Evolutionary conservation across 2,113 vertebrate genomes (phyloP).

Genomic region (Tonatia bakeri): DNA sequence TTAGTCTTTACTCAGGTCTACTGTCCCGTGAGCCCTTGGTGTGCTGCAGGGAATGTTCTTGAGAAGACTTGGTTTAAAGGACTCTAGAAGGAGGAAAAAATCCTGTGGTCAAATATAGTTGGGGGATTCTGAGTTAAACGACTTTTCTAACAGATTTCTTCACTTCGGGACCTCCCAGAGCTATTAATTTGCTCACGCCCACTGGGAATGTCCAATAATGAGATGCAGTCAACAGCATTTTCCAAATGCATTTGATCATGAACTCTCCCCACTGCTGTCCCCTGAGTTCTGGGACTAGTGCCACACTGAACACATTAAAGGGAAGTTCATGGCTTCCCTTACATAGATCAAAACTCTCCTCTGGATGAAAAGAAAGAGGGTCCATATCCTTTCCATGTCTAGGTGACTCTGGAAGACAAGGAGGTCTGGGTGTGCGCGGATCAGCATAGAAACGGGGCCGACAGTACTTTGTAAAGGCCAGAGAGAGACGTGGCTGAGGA

Average conservation of each 20-base stretch:
- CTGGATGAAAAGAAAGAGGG: neutral
- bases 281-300: neutral
- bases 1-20: neutral
- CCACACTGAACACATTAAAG: neutral
- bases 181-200: neutral
- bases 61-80: neutral
- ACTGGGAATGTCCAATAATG: neutral
- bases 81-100: neutral
- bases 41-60: neutral
- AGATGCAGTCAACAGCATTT: neutral
- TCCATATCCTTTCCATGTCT: neutral
- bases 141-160: neutral
- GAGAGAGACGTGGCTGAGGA: neutral
- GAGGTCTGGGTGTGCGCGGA: neutral
- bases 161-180: neutral
- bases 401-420: neutral
- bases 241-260: neutral
- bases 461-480: neutral
- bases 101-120: neutral
- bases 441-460: fast-evolving
- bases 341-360: neutral
- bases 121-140: neutral
- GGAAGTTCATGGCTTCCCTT: neutral
- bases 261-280: neutral
- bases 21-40: neutral